Percentiles rank a stretch among this genome's conserved stretches.
phyloP scores from a whole-genome alignment of 2,797 vertebrate species.

The Dromococcyx pavoninus region DNA sequence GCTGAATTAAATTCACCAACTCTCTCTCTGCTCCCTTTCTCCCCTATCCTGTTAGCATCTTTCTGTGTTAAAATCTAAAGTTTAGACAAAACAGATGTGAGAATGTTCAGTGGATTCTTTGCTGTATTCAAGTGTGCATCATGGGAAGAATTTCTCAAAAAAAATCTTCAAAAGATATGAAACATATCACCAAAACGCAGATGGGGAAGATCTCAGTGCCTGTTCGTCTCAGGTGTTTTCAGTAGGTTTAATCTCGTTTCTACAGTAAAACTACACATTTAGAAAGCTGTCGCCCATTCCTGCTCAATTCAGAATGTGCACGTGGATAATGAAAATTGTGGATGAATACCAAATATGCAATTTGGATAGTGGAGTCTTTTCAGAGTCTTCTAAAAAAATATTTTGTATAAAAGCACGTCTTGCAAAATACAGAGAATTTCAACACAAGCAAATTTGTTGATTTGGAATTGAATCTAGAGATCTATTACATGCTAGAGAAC shows the following conservation, averaged over 20 bases:
- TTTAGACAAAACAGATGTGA: not conserved
- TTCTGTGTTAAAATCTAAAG: not conserved
- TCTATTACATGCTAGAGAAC: not conserved
- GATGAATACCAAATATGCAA: not conserved
- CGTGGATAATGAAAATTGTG: not conserved
- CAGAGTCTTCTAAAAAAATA: not conserved
- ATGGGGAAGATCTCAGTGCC: not conserved
- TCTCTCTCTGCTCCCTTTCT: not conserved
- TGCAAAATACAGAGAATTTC: not conserved
- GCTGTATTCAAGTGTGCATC: not conserved
- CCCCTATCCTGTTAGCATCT: not conserved
- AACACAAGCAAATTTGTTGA: not conserved
- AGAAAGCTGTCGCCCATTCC: not conserved
- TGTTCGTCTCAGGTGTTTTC: not conserved
- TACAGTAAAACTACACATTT: not conserved
- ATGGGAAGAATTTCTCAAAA: not conserved
- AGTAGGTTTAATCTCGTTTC: not conserved
- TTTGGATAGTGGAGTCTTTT: not conserved
- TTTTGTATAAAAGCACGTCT: not conserved
- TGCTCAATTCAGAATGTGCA: not conserved
- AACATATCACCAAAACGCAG: not conserved
- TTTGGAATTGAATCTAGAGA: not conserved
- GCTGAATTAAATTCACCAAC: not conserved
- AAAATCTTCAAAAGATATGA: not conserved
- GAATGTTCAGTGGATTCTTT: not conserved